Base-by-base conservation (phyloP, 1,140 invertebrate genomes). In the Druon quercuslanigerum region DNA sequence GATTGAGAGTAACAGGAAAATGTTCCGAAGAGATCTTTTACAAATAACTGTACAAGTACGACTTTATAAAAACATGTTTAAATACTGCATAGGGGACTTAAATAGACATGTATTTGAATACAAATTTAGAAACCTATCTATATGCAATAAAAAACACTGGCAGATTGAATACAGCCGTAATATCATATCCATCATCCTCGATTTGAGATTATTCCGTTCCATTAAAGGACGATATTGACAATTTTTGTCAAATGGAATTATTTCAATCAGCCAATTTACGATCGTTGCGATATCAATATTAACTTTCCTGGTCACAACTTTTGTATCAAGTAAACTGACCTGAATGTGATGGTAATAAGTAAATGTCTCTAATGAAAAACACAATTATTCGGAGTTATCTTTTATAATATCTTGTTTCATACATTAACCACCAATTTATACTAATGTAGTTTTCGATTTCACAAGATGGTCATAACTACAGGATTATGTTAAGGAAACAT, bases 291-390 rank as follows among this genome's bases (percentile, higher is more conserved):
- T 66, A 66, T 40, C 14, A 66, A 66, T 33, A 66, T 66, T 66
- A 33, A 46, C 33, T 40, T 66, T 40, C 60, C 40, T 66, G 57
- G 25, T 66, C 60, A n/a, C 46, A 66, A 66, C 25, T 66, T 66
- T 66, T 66, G 25, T 40, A 33, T 66, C 60, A 66, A 66, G 60
- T 66, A 66, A 66, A 66, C 60, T 66, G 60, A 66, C 60, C 60
- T 40, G 25, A 66, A 33, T 66, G 60, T 40, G 13, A 4, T 33
- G 57, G 11, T 66, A 66, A 40, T 33, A 66, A 66, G 11, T n/a
- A 60, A n/a, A 66, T 66, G 60, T 33, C 60, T 66, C 3, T 9
- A 40, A 46, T 46, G 13, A 66, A 33, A 66, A 66, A 46, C 33
- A 66, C 25, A 66, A 40, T 66, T 66, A 66, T 66, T 40, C n/a